Conservation (phyloP, 2,888 invertebrate species). For the Chymomyza amoena region DNA sequence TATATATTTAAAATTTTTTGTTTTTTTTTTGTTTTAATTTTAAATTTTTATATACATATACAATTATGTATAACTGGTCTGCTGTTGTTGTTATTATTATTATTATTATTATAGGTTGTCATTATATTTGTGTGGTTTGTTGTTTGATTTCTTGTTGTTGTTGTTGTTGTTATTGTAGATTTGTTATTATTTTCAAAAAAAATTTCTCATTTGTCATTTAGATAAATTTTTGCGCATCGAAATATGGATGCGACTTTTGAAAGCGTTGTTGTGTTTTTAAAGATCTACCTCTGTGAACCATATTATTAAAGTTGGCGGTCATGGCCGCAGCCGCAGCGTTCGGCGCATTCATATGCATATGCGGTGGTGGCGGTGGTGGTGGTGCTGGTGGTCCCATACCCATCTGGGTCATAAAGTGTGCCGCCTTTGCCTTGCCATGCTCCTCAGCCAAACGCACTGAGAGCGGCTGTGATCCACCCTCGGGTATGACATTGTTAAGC, state of each 20-base stretch:
- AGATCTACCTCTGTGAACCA: slow-evolving; percentile 80
- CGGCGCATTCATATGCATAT: slow-evolving; percentile 43
- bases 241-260: slow-evolving; percentile 79
- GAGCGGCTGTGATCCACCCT: slow-evolving; percentile 90
- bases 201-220: slow-evolving; percentile 44
- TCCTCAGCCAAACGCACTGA: slow-evolving; percentile 83
- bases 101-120: not conserved
- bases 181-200: slow-evolving; percentile 14
- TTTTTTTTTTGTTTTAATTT: not conserved
- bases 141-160: slow-evolving; percentile 1
- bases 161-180: slow-evolving; percentile 27
- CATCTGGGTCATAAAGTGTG: slow-evolving; percentile 76
- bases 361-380: slow-evolving; percentile 53
- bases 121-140: not conserved
- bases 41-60: not conserved
- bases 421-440: slow-evolving; percentile 79
- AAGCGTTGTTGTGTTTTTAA: slow-evolving; percentile 78
- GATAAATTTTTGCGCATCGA: slow-evolving; percentile 76
- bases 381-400: slow-evolving; percentile 63
- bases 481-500: slow-evolving; percentile 90
- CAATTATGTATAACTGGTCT: not conserved
- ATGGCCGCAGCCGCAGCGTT: slow-evolving; percentile 42
- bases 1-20: not conserved
- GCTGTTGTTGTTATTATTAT: slow-evolving; percentile 8
- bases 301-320: slow-evolving; percentile 74